Evolutionary conservation across 2,113 vertebrate species (phyloP).

Genomic region (Saccopteryx leptura): DNA sequence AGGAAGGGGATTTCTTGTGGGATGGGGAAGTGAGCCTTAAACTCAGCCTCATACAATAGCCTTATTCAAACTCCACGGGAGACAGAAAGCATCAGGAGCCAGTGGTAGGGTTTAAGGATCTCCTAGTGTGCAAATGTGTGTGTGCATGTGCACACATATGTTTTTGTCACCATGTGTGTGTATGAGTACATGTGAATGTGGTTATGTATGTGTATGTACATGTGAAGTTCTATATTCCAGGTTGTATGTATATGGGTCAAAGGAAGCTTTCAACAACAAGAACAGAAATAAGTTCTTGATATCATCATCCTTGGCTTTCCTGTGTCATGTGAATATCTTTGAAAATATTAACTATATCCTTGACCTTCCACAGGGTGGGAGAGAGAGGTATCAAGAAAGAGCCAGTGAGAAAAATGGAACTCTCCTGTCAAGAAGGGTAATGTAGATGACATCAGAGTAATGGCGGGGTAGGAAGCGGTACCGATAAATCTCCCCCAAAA

Average conservation of each 20-base stretch:
- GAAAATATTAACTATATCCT: background rate
- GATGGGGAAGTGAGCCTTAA: background rate
- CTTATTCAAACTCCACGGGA: background rate
- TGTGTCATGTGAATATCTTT: background rate
- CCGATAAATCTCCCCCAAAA: no score
- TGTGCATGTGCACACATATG: background rate
- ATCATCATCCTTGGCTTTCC: background rate
- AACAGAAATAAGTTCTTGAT: background rate
- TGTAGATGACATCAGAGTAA: no score
- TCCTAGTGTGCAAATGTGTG: background rate
- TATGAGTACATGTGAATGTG: background rate
- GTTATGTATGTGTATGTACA: background rate
- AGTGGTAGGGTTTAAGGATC: background rate
- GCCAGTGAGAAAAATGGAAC: background rate
- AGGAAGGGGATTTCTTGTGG: background rate
- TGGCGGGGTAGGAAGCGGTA: no score
- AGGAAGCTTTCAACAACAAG: background rate
- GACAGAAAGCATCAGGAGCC: background rate
- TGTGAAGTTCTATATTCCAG: background rate
- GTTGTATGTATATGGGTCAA: background rate
- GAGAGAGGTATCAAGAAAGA: background rate
- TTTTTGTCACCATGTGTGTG: background rate
- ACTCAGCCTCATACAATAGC: background rate
- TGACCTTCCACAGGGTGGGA: background rate
- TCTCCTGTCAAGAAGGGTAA: slow-evolving; percentile 7